Conservation (phyloP, 2,113 vertebrate species). For the Lonchura striata region DNA sequence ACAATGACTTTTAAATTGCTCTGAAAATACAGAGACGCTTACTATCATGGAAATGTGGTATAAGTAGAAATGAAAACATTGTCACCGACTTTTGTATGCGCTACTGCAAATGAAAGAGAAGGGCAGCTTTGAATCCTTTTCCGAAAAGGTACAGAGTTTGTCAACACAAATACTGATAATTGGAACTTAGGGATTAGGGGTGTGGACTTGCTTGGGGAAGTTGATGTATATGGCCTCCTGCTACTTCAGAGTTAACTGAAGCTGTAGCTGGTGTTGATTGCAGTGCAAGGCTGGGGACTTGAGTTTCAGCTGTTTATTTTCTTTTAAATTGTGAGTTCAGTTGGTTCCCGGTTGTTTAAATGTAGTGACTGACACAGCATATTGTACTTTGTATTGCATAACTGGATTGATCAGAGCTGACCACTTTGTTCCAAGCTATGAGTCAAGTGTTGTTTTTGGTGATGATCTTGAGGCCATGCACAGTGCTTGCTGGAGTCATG, state of each 20-base stretch:
- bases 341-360: neutral
- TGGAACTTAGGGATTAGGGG: neutral
- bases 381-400: neutral
- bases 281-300: neutral
- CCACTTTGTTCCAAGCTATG: neutral
- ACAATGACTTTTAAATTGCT: neutral
- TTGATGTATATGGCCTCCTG: neutral
- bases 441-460: slow-evolving; percentile 4
- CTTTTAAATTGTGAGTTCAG: neutral
- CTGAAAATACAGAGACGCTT: neutral
- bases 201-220: neutral
- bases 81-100: neutral
- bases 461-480: neutral
- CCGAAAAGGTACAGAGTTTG: neutral
- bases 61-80: neutral
- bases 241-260: neutral
- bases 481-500: neutral
- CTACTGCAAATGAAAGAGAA: neutral
- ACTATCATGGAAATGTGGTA: rapidly evolving
- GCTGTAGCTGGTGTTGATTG: neutral
- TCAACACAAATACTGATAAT: neutral
- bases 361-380: neutral
- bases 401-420: slow-evolving; percentile 35
- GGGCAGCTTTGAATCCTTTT: neutral
- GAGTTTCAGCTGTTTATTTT: neutral